Conservation (phyloP, 2,113 vertebrate genomes). For the Strigops habroptila region DNA sequence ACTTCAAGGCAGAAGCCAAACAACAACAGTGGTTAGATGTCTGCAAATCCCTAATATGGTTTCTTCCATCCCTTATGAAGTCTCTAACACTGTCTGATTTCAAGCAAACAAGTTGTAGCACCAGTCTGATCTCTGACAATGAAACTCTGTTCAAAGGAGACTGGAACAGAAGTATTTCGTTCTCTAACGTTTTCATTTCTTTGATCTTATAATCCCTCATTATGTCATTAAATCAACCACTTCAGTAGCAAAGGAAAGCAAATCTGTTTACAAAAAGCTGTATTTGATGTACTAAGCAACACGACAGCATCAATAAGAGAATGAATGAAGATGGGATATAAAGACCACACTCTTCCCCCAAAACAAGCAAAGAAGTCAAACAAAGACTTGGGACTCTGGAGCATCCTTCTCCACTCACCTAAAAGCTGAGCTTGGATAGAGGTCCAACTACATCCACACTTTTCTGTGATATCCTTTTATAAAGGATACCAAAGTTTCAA, state of each 20-base stretch:
- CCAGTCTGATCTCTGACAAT: not conserved
- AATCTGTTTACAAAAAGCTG: not conserved
- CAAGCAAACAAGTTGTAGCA: not conserved
- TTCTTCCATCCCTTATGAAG: not conserved
- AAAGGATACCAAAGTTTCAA: not conserved
- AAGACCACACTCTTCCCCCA: not conserved
- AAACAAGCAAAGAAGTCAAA: not conserved
- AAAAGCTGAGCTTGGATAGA: not conserved
- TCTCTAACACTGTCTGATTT: not conserved
- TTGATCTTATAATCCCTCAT: constrained; percentile 6
- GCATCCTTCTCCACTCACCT: not conserved
- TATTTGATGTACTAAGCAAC: not conserved
- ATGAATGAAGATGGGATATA: not conserved
- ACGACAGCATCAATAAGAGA: not conserved
- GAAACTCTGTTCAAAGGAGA: not conserved
- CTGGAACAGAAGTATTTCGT: not conserved
- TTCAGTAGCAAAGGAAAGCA: not conserved
- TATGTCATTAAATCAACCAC: not conserved
- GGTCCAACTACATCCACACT: not conserved
- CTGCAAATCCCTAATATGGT: not conserved
- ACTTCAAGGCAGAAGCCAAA: not conserved
- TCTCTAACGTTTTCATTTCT: not conserved
- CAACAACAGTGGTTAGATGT: not conserved
- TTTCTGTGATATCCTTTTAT: not conserved
- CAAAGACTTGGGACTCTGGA: not conserved